These are phyloP conservation scores for Latheticus oryzae DNA, from an alignment of 2,888 invertebrate species.

Conservation along the genomic window DNA sequence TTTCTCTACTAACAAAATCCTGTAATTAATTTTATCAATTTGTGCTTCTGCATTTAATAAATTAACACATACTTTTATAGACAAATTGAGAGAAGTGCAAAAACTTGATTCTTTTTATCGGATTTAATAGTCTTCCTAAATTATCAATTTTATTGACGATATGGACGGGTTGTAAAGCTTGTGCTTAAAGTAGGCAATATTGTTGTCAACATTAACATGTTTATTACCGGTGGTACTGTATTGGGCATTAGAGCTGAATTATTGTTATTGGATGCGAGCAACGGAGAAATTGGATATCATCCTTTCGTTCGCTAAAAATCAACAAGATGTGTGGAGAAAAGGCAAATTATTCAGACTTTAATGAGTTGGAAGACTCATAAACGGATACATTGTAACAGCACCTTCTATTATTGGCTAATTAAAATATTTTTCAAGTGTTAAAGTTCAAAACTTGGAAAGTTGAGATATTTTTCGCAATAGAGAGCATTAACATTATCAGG, in stretches of 20 bases:
- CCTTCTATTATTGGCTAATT: conserved; percentile 14
- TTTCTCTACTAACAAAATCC: conserved; percentile 15
- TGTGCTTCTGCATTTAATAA: conserved; percentile 24
- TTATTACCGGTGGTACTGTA: conserved; percentile 35
- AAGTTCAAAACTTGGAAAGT: conserved; percentile 10
- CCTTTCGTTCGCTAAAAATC: conserved; percentile 9
- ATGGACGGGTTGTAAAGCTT: conserved; percentile 33
- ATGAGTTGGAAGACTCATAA: conserved; percentile 5
- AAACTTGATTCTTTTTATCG: conserved; percentile 8
- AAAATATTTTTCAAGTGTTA: conserved; percentile 30
- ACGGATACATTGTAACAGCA: conserved; percentile 19
- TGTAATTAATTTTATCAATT: conserved; percentile 30
- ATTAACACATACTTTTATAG: conserved; percentile 27
- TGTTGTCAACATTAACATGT: conserved; percentile 40
- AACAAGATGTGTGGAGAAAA: too few species aligned
- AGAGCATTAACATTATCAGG: conserved; percentile 1
- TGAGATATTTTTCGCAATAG: not conserved
- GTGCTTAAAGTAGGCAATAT: conserved; percentile 33
- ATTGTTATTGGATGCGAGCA: conserved; percentile 34
- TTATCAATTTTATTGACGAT: conserved; percentile 32
- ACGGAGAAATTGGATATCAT: conserved; percentile 36
- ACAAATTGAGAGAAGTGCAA: conserved; percentile 14
- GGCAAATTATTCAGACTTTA: too few species aligned
- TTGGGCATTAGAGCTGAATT: conserved; percentile 30
- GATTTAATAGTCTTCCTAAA: not conserved